Conservation (phyloP, 1,140 invertebrate species). For the Thaumatotibia leucotreta region DNA sequence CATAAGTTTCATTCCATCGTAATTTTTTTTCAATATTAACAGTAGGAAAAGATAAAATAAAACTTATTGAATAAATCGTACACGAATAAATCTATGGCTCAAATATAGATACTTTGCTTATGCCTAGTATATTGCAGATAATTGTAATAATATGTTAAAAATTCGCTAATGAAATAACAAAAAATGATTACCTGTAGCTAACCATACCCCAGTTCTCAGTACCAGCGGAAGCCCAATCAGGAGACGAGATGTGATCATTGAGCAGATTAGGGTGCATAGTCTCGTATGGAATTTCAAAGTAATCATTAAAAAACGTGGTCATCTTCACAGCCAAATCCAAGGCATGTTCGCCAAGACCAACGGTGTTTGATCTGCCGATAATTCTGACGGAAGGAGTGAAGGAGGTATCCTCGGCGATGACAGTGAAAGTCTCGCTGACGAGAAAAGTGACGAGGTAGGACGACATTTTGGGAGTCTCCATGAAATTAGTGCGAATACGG, state of each 20-base stretch:
- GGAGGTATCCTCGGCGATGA: constrained; percentile 48
- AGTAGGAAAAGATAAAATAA: no score
- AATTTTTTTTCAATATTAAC: no score
- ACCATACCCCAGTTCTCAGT: constrained; percentile 82
- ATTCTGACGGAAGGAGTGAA: constrained; percentile 55
- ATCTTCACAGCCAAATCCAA: constrained; percentile 54
- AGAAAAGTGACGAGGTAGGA: constrained; percentile 90
- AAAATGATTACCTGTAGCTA: constrained; percentile 78
- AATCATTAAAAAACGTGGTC: constrained; percentile 65
- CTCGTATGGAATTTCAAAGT: constrained; percentile 58
- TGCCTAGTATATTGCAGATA: no score
- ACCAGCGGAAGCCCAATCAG: constrained; percentile 84
- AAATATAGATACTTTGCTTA: no score
- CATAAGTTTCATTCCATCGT: no score
- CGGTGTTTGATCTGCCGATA: constrained; percentile 79
- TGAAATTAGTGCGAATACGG: constrained; percentile 42
- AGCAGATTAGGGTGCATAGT: constrained; percentile 58
- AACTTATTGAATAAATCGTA: no score
- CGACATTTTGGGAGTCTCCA: constrained; percentile 84
- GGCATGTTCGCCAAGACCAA: constrained; percentile 78
- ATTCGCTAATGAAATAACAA: no score
- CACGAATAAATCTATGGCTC: no score
- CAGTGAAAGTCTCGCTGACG: constrained; percentile 56
- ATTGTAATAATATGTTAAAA: no score
- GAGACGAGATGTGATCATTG: constrained; percentile 82